Evolutionary conservation across 2,113 vertebrate genomes (phyloP), one percentile per base, ranked within the genome.

Genomic region (Cairina moschata): DNA sequence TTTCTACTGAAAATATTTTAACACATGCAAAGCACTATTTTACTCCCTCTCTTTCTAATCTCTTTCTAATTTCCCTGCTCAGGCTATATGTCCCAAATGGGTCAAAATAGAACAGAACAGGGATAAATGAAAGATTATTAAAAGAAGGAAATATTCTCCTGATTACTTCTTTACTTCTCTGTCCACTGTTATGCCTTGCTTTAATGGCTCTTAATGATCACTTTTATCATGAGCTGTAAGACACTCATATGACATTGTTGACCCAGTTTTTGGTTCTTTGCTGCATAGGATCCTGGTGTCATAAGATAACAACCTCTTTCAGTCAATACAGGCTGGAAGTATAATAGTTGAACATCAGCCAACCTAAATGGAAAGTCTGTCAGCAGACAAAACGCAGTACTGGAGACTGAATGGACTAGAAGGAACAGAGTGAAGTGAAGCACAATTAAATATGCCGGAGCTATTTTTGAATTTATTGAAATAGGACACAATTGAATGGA

Each of bases 231-330:
- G 88, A 80, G 54, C 44, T 54, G 56, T 55, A 72, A 71, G 77
- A 62, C 42, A 68, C 60, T 78, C 13, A 0, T 23, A 31, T 55
- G 91, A 77, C 80, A 85, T 11, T 40, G 66, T 13, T 94, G 93
- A 96, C 92, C 93, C 91, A 54, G 91, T 92, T 96, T 94, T 94
- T 96, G 83, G 63, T 86, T 84, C 62, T 82, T 79, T 46, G 38
- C 87, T 94, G 86, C 54, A 48, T 6, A 77, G n/a, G 46, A 83
- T 83, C n/a, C 83, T 1, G 5, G 44, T 21, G 54, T 92, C 5
- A 4, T 28, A 50, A 54, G 42, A 81, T 85, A 86, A 77, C 31
- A 62, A 40, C 46, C 40, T 86, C 86, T 80, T 81, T 62, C 65
- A 88, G n/a, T 10, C 1, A 1, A 17, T 56, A 26, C 3, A 11